Conservation (phyloP, 2,888 invertebrate species). For the Phengaris alcon region DNA sequence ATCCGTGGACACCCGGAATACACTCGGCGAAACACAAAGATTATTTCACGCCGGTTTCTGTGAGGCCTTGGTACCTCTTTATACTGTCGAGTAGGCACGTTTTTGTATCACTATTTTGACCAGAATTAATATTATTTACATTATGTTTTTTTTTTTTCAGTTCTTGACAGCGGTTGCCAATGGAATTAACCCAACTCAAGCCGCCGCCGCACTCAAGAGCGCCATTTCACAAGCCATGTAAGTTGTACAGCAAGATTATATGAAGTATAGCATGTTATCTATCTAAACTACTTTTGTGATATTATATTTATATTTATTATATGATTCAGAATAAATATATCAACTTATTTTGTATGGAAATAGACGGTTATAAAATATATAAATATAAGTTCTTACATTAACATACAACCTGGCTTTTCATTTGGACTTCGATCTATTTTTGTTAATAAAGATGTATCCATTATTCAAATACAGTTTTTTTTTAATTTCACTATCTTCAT, state of each 20-base stretch:
- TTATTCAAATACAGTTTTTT: neutral
- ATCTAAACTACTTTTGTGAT: conserved; percentile 28
- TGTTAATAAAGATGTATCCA: conserved; percentile 68
- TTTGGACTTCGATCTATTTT: conserved; percentile 45
- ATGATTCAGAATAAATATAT: conserved; percentile 14
- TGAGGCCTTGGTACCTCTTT: too few species aligned
- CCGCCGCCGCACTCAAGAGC: conserved; percentile 44
- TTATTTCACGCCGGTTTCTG: too few species aligned
- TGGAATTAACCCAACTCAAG: conserved; percentile 45
- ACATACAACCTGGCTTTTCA: conserved; percentile 59
- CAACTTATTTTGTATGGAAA: conserved; percentile 28
- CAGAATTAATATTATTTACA: too few species aligned
- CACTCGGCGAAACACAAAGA: too few species aligned
- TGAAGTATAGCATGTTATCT: conserved; percentile 31
- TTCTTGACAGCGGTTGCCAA: conserved; percentile 45
- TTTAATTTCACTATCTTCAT: neutral
- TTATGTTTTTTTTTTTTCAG: conserved; percentile 42
- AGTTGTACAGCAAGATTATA: conserved; percentile 33
- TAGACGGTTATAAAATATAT: conserved; percentile 46
- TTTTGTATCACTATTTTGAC: too few species aligned
- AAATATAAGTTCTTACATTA: conserved; percentile 61
- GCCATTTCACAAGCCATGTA: conserved; percentile 43
- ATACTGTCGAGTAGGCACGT: too few species aligned
- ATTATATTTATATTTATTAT: conserved; percentile 28
- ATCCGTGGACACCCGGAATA: too few species aligned